Evolutionary conservation across 2,888 invertebrate genomes (phyloP).

Genomic region (Rhabditophanes sp.): DNA sequence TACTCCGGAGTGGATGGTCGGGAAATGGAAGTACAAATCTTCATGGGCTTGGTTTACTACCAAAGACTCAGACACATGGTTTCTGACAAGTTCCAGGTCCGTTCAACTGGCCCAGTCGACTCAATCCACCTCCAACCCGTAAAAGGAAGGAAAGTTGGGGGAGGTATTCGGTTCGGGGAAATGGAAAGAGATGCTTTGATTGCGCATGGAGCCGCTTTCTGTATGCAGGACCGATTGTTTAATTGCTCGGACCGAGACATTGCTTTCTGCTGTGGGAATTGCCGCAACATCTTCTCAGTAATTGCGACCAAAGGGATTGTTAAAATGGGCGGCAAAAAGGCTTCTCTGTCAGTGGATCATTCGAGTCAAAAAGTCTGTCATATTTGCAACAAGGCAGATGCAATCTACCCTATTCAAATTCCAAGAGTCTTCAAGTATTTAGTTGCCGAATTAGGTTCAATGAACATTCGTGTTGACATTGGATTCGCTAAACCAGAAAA

Average conservation of each 20-base stretch:
- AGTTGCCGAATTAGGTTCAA: constrained; percentile 70
- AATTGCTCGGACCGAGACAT: constrained; percentile 75
- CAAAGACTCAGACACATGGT: constrained; percentile 98
- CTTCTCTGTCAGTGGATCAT: constrained; percentile 22
- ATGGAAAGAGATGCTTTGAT: constrained; percentile 96
- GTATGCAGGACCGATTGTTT: constrained; percentile 61
- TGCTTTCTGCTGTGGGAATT: constrained; percentile 46
- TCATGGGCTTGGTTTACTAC: constrained; percentile 89
- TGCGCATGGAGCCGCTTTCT: constrained; percentile 69
- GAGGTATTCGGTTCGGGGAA: constrained; percentile 83
- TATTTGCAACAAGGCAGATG: constrained; percentile 22
- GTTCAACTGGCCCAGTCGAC: constrained; percentile 83
- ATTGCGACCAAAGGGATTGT: constrained; percentile 56
- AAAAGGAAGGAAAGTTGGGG: constrained; percentile 53
- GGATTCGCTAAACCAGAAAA: too few relatives aligned
- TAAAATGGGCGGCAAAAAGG: constrained; percentile 47
- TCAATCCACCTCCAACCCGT: constrained; percentile 83
- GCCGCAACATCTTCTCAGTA: constrained; percentile 42
- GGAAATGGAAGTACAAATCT: constrained; percentile 71
- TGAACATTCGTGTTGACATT: constrained; percentile 63
- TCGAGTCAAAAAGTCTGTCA: constrained; percentile 36
- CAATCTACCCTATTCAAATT: constrained; percentile 32
- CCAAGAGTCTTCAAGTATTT: constrained; percentile 61
- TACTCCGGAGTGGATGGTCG: constrained; percentile 83
- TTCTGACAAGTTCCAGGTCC: constrained; percentile 69